Base-by-base conservation (phyloP, 2,797 vertebrate genomes). In the Ispidina picta region DNA sequence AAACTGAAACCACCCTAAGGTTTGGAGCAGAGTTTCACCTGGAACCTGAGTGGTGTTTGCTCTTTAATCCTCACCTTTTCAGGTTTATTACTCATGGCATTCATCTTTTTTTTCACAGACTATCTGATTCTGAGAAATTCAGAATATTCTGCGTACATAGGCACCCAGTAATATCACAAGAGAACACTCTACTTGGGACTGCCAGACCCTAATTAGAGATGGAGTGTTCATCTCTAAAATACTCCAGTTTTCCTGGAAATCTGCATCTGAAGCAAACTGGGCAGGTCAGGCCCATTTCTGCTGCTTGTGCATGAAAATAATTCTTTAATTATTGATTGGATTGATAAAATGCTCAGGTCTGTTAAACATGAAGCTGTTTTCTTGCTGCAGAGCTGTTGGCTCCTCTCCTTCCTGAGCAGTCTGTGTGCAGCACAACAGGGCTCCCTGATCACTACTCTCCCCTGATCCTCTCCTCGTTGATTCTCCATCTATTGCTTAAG, bases 351-450 rank as follows among this genome's bases (percentile, higher is more conserved):
- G 89, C 78, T 75, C 39, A 74, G 18, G 16, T 35, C 69, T 26
- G 28, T 80, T 77, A 83, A 89, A 74, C 43, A 85, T 26, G 46
- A 77, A 74, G 55, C 20, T 60, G 13, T 49, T 78, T 82, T 92
- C 55, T 83, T 0, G 1, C 41, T 73, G 63, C 91, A 26, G 39
- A 89, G 65, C 48, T 84, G 43, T 37, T 56, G 78, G 48, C 26
- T 81, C 43, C 66, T 12, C 33, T 69, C 43, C 74, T 65, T 54
- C 55, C 55, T 43, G 12, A 81, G 70, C 58, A 78, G 49, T 4
- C 22, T 64, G 19, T 39, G 19, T 0, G 0, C 65, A 81, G 37
- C 1, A 72, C 29, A 31, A 81, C 23, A 21, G 13, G 6, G 20
- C 13, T 65, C 41, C 77, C 66, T 23, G 22, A 43, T 31, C 41